Evolutionary conservation across 1,140 invertebrate species (phyloP), one percentile per base, ranked within the genome.

Genomic region (Globodera rostochiensis): DNA sequence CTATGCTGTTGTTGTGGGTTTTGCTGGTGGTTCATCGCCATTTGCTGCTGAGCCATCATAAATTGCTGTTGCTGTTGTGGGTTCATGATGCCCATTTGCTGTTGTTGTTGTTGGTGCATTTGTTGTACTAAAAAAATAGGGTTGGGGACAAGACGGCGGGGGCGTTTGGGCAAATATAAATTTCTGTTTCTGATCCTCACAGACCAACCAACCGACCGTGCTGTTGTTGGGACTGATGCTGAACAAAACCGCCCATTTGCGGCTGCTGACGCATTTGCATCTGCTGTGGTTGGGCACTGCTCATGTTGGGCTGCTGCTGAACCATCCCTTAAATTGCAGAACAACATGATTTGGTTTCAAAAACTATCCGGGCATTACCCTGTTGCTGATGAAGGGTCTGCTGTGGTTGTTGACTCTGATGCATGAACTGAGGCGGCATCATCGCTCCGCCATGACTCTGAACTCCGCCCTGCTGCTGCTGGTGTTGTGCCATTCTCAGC

Each of bases 221-320:
- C 36, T 21, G 67, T 64, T 69, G 74, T 36, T 76, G 74, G 25
- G 36, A 45, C 79, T 46, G 78, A 25, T 19, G 82, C 21, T 83
- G 49, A 36, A 19, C 64, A 53, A 80, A 19, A 5, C 25, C 64
- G 77, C 19, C 60, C 64, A 80, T 83, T 49, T 46, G 60, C 81
- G 13, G 45, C 81, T 74, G 77, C 21, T 81, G 81, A 15, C 60
- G 80, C 70, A 81, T 83, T 45, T 66, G 21, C 47, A 82, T 80
- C 13, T 82, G 46, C 15, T 46, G 36, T 47, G 50, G 50, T 66
- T 81, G 79, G 53, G 50, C 67, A 46, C 46, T 60, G 74, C 21
- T 64, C 57, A 64, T 76, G 25, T 46, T 25, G 46, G 49, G 36
- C 25, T 80, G 66, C 21, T 80, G 66, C 13, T 78, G 77, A 7